Evolutionary conservation across 2,113 vertebrate species (phyloP).

Genomic region (Orcinus orca): DNA sequence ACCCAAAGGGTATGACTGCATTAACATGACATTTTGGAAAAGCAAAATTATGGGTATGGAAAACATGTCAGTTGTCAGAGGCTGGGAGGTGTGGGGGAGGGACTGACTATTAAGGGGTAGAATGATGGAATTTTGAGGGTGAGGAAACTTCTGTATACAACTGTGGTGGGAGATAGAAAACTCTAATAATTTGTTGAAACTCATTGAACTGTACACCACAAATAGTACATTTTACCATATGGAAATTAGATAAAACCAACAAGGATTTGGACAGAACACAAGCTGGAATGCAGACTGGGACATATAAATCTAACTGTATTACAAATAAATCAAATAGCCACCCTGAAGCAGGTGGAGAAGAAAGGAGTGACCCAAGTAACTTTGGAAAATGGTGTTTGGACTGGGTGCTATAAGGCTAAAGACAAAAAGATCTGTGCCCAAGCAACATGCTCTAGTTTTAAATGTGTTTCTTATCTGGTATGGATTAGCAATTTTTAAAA

Average conservation of each 20-base stretch:
- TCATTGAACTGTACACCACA: not conserved
- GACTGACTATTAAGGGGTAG: not conserved
- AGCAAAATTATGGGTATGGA: not conserved
- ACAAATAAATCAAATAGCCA: not conserved
- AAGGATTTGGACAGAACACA: not conserved
- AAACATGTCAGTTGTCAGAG: not conserved
- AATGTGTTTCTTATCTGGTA: not conserved
- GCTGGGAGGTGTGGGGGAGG: not conserved
- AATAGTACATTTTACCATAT: not conserved
- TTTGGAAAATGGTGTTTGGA: not conserved
- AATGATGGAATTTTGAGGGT: not conserved
- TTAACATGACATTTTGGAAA: not conserved
- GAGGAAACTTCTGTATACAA: not conserved
- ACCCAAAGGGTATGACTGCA: not conserved
- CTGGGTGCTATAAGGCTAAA: not conserved
- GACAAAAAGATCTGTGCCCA: not conserved
- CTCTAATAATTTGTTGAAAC: not conserved
- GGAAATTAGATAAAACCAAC: not conserved
- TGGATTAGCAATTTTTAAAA: not conserved
- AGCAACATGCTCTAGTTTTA: not conserved
- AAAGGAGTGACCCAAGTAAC: not conserved
- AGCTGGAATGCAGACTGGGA: not conserved
- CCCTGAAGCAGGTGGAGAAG: not conserved
- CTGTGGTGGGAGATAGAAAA: not conserved
- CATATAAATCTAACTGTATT: not conserved